These are phyloP conservation scores for Drosophila paramelanica DNA, from an alignment of 2,888 invertebrate genomes.

Conservation along the genomic window DNA sequence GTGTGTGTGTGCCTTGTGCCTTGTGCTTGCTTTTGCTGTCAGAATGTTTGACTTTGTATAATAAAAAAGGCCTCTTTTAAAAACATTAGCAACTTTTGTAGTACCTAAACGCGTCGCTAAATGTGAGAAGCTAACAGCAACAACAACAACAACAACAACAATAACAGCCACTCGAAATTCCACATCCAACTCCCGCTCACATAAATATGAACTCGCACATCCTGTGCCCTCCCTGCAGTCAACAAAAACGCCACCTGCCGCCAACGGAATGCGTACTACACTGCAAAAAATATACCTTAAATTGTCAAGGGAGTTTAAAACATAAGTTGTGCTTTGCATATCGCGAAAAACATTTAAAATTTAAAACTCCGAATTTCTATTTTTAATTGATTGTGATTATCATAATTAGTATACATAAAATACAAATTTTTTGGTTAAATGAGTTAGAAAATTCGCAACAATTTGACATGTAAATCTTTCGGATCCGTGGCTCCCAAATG, in stretches of 20 bases:
- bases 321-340: too few species aligned
- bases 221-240: slow-evolving; percentile 31
- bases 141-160: not conserved
- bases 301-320: not conserved
- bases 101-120: slow-evolving; percentile 72
- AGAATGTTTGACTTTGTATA: slow-evolving; percentile 79
- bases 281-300: slow-evolving; percentile 15
- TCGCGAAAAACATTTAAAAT: too few species aligned
- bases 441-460: too few species aligned
- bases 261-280: slow-evolving; percentile 22
- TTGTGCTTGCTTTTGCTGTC: slow-evolving; percentile 59
- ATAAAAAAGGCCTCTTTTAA: slow-evolving; percentile 81
- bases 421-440: too few species aligned
- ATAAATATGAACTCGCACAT: slow-evolving; percentile 7
- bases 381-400: too few species aligned
- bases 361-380: too few species aligned
- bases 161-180: slow-evolving; percentile 47
- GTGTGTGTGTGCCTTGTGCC: slow-evolving; percentile 20
- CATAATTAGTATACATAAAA: too few species aligned
- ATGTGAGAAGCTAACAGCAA: slow-evolving; percentile 51
- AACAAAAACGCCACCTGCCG: slow-evolving; percentile 39
- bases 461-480: too few species aligned
- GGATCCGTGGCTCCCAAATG: too few species aligned
- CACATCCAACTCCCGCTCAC: slow-evolving; percentile 44
- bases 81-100: slow-evolving; percentile 82